Base-by-base conservation (phyloP, 2,797 vertebrate genomes). In the Odontamblyopus lacepedii region DNA sequence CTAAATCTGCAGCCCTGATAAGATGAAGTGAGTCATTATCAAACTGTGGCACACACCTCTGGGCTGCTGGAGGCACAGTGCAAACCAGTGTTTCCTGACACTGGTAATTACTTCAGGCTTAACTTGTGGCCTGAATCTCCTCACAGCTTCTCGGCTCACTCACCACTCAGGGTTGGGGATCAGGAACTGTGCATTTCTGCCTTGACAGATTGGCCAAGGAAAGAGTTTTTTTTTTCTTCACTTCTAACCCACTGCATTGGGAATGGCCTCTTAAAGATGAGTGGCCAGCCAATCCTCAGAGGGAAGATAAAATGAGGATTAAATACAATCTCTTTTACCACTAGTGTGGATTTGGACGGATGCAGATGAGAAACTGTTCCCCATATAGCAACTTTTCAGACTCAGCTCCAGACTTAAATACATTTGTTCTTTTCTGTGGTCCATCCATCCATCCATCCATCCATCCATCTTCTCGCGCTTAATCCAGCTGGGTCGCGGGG, bases 81-180 rank as follows among this genome's bases (percentile, higher is more conserved):
- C 70, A 78, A 79, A 73, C 72, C 48, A 81, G 57, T 61, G 65
- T 77, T 87, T 82, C 82, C 82, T 83, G 81, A 90, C 80, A 81
- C 73, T 38, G 26, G 75, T 88, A 89, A 91, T 91, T 89, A 88
- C 83, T 83, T 87, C 26, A 41, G 69, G 83, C 81, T 90, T 83
- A 88, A 84, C 73, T 85, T 73, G 2, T 79, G 78, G 78, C 83
- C 79, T 78, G 81, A 87, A 86, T 90, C 82, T 85, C 65, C 77
- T 73, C 74, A 75, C 80, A 81, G 81, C 66, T 61, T 7, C 59
- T 30, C 59, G 26, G 38, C 35, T 62, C 71, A 38, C 79, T 82
- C 79, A 81, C 63, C 76, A 64, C 75, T 85, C 15, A 67, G 70
- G 35, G 48, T 63, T 6, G 9, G 65, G 11, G 71, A 78, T 70